Conservation (phyloP, 2,113 vertebrate species). For the Platysteira castanea region DNA sequence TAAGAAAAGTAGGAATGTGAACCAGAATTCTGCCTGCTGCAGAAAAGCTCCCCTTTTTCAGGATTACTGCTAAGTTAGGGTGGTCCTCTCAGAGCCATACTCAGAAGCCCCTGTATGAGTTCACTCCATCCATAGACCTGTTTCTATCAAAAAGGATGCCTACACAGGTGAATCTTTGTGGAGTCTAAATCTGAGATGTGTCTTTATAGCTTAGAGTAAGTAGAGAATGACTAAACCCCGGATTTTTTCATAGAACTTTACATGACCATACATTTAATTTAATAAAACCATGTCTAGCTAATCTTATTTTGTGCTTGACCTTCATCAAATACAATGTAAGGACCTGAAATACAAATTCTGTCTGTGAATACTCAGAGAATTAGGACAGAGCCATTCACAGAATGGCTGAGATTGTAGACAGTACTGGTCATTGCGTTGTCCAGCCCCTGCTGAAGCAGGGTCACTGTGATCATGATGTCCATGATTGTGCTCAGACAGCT, state of each 20-base stretch:
- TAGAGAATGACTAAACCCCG: not conserved
- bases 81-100: not conserved
- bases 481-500: not conserved
- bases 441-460: not conserved
- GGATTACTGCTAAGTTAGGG: not conserved
- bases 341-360: not conserved
- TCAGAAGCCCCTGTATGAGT: not conserved
- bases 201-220: not conserved
- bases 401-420: not conserved
- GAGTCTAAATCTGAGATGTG: not conserved
- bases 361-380: not conserved
- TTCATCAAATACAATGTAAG: not conserved
- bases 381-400: accelerated
- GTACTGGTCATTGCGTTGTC: not conserved
- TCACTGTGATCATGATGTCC: not conserved
- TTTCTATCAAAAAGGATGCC: not conserved
- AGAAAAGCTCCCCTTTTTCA: not conserved
- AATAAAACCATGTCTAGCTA: not conserved
- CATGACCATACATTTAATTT: not conserved
- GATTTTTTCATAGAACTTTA: not conserved
- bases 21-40: not conserved
- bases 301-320: not conserved
- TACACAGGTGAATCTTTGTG: too few relatives aligned
- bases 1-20: not conserved
- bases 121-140: not conserved